Evolutionary conservation across 2,888 invertebrate genomes (phyloP).

Genomic region (Clusia tigrina): DNA sequence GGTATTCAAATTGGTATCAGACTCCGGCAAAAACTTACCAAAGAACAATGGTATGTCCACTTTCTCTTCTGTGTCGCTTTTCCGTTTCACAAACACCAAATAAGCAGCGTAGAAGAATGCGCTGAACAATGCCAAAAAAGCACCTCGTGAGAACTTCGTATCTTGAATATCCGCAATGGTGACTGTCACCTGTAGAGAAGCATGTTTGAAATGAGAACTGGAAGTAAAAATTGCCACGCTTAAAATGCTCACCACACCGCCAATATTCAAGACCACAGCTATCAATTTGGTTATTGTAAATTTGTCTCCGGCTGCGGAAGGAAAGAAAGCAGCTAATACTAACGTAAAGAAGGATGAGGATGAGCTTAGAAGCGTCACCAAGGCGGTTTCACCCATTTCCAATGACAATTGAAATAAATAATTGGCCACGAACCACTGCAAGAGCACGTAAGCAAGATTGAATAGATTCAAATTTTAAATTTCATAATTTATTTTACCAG

Average conservation of each 20-base stretch:
- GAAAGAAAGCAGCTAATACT: slow-evolving; percentile 85
- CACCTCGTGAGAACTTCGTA: slow-evolving; percentile 77
- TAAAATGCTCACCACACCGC: slow-evolving; percentile 76
- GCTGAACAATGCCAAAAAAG: slow-evolving; percentile 82
- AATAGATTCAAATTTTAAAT: slow-evolving; percentile 28
- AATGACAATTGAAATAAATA: slow-evolving; percentile 91
- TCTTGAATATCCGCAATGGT: slow-evolving; percentile 79
- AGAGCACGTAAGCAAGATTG: slow-evolving; percentile 46
- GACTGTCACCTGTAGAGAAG: slow-evolving; percentile 76
- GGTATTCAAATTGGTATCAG: neutral
- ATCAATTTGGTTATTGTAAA: slow-evolving; percentile 87
- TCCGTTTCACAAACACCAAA: slow-evolving; percentile 84
- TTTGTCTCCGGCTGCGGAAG: slow-evolving; percentile 81
- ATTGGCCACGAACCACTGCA: slow-evolving; percentile 94
- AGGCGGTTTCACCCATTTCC: slow-evolving; percentile 81
- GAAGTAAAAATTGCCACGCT: too few relatives aligned
- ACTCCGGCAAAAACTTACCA: slow-evolving; percentile 71
- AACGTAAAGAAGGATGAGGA: slow-evolving; percentile 90
- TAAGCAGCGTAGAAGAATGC: slow-evolving; percentile 91
- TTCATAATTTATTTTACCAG: slow-evolving; percentile 78
- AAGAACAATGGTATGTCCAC: slow-evolving; percentile 96
- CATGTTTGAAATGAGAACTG: slow-evolving; percentile 11
- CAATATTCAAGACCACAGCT: slow-evolving; percentile 79
- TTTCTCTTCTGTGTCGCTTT: slow-evolving; percentile 90
- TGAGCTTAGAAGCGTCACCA: slow-evolving; percentile 89